Percentiles rank a stretch among this genome's conserved stretches.
Conservation (phyloP, 1,140 invertebrate genomes). For the Liolophura sinensis region DNA sequence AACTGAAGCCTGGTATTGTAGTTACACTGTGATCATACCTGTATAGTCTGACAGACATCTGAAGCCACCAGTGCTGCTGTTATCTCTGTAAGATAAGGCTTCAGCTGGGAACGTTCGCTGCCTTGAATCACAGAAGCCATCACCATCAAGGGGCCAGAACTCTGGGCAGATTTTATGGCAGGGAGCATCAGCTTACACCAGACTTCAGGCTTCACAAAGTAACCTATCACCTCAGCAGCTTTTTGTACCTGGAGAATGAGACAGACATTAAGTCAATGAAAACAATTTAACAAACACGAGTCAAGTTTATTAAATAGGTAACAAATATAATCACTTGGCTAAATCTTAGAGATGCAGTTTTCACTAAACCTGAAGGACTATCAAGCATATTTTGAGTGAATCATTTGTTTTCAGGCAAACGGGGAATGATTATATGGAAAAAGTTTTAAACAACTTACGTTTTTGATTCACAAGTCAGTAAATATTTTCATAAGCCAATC, state of each 20-base stretch:
- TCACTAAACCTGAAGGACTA: not conserved
- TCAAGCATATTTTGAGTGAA: not conserved
- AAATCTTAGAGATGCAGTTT: not conserved
- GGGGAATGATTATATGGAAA: too few species aligned
- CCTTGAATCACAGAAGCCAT: conserved; percentile 47
- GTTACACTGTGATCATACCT: conserved; percentile 25
- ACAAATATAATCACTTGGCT: not conserved
- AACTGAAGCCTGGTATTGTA: not conserved
- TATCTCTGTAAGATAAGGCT: conserved; percentile 38
- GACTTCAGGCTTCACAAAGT: conserved; percentile 66
- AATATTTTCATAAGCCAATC: too few species aligned
- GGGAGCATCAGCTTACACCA: conserved; percentile 50
- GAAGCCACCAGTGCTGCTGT: conserved; percentile 29
- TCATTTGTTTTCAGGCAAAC: too few species aligned
- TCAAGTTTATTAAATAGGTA: not conserved
- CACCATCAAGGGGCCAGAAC: conserved; percentile 42
- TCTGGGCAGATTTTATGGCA: conserved; percentile 35
- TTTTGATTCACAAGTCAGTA: too few species aligned
- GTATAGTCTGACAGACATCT: conserved; percentile 47
- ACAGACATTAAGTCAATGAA: not conserved
- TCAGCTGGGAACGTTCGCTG: conserved; percentile 24
- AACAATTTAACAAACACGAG: not conserved
- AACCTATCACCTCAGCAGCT: conserved; percentile 71
- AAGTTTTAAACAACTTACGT: too few species aligned
- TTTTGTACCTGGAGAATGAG: conserved; percentile 58